Base-by-base conservation (phyloP, 2,888 invertebrate species). In the Lepidocyrtoides sp. region DNA sequence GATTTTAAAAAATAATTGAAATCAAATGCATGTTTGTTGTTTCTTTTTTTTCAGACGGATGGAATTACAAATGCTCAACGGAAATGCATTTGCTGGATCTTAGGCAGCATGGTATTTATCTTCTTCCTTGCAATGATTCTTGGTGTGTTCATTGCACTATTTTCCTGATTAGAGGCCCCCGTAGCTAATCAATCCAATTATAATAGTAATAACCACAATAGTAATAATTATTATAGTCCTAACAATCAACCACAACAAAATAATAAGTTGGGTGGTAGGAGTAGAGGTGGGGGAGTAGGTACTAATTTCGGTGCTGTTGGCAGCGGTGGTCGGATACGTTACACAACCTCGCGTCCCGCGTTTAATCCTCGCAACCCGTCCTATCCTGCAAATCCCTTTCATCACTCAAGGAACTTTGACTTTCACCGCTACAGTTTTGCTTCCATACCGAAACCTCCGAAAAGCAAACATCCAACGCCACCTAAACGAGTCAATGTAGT, bases 121-220 rank as follows among this genome's bases (percentile, higher is more conserved):
- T 94, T 94, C 86, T 92, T 94, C 88, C 93, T 94, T 17, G 94
- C 94, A 20, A 94, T 94, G 90, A 91, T 94, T 66, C 93, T 94
- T 23, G 94, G 94, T 17, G 93, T 94, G 36, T 94, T 94, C 83
- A 93, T 95, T 82, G 94, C 94, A 17, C 91, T 94, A 81, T 92
- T 94, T 82, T 94, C 94, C 91, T 94, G 94, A 94, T 92, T 92
- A 84, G 90, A 93, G 86, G 92, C 93, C 92, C 86, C 91, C 91
- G 89, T 91, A 89, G 57, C 51, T 82, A 89, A 54, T 79, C 87
- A 87, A 87, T 69, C 51, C 12, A 89, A 82, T 82, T 75, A 48
- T 60, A 83, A 72, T 48, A 23, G 88, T 89, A 89, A 51, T 77
- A 4, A 41, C 4, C 36, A 44, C 4, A 87, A 44, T 82, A 48